These are phyloP conservation scores for Oryctes rhinoceros DNA, from an alignment of 1,140 invertebrate genomes.

Conservation along the genomic window DNA sequence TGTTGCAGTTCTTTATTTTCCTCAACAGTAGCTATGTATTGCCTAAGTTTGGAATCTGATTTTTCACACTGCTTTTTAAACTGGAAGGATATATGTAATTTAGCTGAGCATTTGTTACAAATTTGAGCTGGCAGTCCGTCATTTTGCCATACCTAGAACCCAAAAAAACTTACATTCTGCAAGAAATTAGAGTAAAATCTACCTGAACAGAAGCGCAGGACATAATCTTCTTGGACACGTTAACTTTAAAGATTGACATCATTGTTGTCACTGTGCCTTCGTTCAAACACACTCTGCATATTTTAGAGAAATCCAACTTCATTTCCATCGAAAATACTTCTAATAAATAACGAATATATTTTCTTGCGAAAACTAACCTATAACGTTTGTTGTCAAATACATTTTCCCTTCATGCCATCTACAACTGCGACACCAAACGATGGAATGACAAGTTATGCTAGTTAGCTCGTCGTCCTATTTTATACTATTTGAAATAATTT, in stretches of 20 bases:
- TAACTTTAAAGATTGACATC: constrained; percentile 62
- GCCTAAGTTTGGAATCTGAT: constrained; percentile 59
- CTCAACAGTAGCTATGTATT: constrained; percentile 50
- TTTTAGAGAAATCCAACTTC: constrained; percentile 58
- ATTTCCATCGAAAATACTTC: constrained; percentile 40
- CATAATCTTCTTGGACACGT: constrained; percentile 61
- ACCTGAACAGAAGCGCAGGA: constrained; percentile 61
- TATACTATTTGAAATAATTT: no score
- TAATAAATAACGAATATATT: neutral
- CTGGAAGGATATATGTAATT: constrained; percentile 61
- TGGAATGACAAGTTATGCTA: no score
- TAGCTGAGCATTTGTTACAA: constrained; percentile 61
- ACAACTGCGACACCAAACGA: no score
- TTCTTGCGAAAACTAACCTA: neutral
- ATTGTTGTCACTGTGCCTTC: constrained; percentile 59
- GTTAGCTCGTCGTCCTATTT: no score
- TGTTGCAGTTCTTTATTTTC: constrained; percentile 42
- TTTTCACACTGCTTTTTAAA: constrained; percentile 62
- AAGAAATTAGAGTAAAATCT: constrained; percentile 36
- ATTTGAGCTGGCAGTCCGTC: constrained; percentile 61
- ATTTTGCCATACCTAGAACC: constrained; percentile 61
- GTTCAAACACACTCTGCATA: constrained; percentile 60
- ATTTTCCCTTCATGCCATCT: no score
- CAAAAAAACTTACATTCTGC: constrained; percentile 38
- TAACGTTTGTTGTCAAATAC: neutral